These are phyloP conservation scores for Anticlea derivata DNA, from an alignment of 2,888 invertebrate genomes.

Conservation along the genomic window DNA sequence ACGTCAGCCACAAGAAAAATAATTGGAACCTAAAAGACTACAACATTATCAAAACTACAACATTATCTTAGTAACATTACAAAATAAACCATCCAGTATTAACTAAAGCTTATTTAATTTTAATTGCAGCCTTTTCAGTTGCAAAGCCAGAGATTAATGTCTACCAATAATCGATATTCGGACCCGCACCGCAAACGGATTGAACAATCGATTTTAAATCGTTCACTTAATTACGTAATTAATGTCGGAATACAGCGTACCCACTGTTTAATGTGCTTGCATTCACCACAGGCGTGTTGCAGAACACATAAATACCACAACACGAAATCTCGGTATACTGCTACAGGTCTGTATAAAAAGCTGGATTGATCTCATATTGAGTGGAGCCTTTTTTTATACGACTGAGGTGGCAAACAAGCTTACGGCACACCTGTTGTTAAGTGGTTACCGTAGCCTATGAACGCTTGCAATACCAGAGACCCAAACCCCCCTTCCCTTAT, in stretches of 20 bases:
- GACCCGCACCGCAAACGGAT: constrained; percentile 66
- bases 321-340: constrained; percentile 35
- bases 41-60: no score
- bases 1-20: no score
- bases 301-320: constrained; percentile 56
- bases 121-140: constrained; percentile 3
- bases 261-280: constrained; percentile 43
- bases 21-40: no score
- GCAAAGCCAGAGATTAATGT: constrained; percentile 47
- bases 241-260: constrained; percentile 55
- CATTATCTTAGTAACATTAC: no score
- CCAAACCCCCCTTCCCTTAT: no score
- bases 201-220: constrained; percentile 70
- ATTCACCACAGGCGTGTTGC: constrained; percentile 26
- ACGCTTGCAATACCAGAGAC: no score
- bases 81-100: no score
- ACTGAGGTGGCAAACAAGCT: no score
- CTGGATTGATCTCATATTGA: background rate
- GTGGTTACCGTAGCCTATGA: no score
- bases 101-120: background rate
- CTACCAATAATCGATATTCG: constrained; percentile 32
- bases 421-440: no score
- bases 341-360: background rate
- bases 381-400: background rate
- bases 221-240: constrained; percentile 73